Base-by-base conservation (phyloP, 1,140 invertebrate species). In the Zeugodacus cucurbitae region DNA sequence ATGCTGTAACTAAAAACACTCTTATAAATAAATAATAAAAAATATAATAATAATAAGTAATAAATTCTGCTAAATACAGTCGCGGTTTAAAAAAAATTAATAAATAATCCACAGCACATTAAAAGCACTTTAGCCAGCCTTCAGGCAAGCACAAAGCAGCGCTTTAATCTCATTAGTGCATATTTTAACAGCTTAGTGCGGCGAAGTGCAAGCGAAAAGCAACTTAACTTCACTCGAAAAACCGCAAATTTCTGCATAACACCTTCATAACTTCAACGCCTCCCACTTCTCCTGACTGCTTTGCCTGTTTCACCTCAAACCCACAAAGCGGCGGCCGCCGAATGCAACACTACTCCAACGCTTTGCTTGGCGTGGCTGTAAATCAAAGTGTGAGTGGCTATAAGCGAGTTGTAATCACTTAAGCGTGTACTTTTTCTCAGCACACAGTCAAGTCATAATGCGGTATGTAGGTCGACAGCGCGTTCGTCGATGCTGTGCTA, bases 361-460 rank as follows among this genome's bases (percentile, higher is more conserved):
- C 32, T 37, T 74, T 74, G 5, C 34, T 5, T 22, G 17, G 14
- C 7, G 41, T 22, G 17, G 29, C 67, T 22, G 67, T 74, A 74
- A 74, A 41, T 37, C 20, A 74, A 41, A 74, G 67, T 74, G 3
- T 37, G 67, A 74, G 34, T 74, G 48, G 48, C 48, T 17, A 74
- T 74, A 74, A 74, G 34, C 34, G 34, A 74, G 67, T 37, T 74
- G 67, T 74, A 74, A 74, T 74, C 67, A 74, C 67, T 74, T 74
- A 17, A 74, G 67, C 67, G 34, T n/a, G n/a, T n/a, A n/a, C n/a
- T n/a, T n/a, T n/a, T n/a, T n/a, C n/a, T n/a, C n/a, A n/a, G n/a
- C n/a, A n/a, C n/a, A n/a, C n/a, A 37, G 67, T 17, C 11, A 74
- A 74, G 20, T 74, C 67, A 37, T 74, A 74, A 74, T 74, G 67